phyloP scores from a whole-genome alignment of 2,888 invertebrate species.

The Callosobruchus maculatus region DNA sequence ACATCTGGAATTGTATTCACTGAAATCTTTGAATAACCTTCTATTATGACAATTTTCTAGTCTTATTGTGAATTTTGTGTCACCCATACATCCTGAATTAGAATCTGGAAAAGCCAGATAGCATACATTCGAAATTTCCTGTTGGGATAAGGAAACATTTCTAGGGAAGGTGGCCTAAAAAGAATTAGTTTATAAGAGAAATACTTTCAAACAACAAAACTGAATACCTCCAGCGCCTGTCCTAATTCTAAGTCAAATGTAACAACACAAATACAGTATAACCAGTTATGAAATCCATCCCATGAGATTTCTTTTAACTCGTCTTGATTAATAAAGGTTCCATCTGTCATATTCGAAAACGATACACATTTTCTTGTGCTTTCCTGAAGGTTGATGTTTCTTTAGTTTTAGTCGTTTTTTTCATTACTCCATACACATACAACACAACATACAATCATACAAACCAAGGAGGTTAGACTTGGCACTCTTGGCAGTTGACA shows the following conservation, averaged over 20 bases:
- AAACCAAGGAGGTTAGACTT: too few relatives aligned
- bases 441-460: too few relatives aligned
- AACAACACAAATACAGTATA: slow-evolving; percentile 96
- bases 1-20: slow-evolving; percentile 72
- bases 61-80: slow-evolving; percentile 94
- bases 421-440: too few relatives aligned
- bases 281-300: slow-evolving; percentile 86
- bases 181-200: slow-evolving; percentile 9
- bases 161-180: slow-evolving; percentile 76
- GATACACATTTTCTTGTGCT: not conserved
- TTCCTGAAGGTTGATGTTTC: not conserved
- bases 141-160: slow-evolving; percentile 72
- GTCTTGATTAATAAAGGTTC: slow-evolving; percentile 22
- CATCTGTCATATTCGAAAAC: slow-evolving; percentile 31
- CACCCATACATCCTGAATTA: slow-evolving; percentile 98
- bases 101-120: slow-evolving; percentile 99
- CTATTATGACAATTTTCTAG: slow-evolving; percentile 67
- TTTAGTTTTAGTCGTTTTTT: too few relatives aligned
- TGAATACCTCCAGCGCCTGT: slow-evolving; percentile 87
- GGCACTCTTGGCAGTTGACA: too few relatives aligned
- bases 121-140: slow-evolving; percentile 90
- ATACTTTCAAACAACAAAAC: not conserved
- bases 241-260: slow-evolving; percentile 98
- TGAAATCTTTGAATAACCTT: slow-evolving; percentile 54
- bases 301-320: slow-evolving; percentile 48